Evolutionary conservation across 1,140 invertebrate genomes (phyloP).

Genomic region (Rhizoglyphus robini): DNA sequence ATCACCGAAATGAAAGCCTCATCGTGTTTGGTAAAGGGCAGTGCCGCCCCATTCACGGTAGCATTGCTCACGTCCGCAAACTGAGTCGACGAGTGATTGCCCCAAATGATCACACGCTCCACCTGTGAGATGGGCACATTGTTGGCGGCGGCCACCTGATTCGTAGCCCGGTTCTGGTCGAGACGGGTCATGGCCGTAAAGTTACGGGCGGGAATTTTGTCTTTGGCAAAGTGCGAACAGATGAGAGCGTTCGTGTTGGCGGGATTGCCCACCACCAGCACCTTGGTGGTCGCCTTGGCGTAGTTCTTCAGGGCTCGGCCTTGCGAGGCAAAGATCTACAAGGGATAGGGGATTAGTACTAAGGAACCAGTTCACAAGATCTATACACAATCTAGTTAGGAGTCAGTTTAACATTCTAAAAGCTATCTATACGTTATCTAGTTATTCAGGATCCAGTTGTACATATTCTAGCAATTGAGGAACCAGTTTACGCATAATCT

Average conservation of each 20-base stretch:
- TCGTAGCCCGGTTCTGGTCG: constrained; percentile 89
- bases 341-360: not conserved
- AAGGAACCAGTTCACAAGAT: not conserved
- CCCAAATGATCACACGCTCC: constrained; percentile 93
- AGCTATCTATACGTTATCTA: too few species aligned
- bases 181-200: constrained; percentile 96
- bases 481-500: too few species aligned
- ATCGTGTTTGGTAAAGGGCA: constrained; percentile 29
- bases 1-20: constrained; percentile 34
- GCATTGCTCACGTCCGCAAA: constrained; percentile 90
- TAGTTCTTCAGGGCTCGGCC: constrained; percentile 82
- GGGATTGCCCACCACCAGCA: constrained; percentile 94
- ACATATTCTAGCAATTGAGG: too few species aligned
- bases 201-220: constrained; percentile 88
- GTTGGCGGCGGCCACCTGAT: constrained; percentile 47
- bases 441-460: too few species aligned
- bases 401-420: not conserved
- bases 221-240: constrained; percentile 79
- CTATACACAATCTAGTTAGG: not conserved
- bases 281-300: constrained; percentile 85
- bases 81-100: constrained; percentile 97
- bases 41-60: constrained; percentile 40
- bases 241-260: constrained; percentile 98
- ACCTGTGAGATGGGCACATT: constrained; percentile 54
- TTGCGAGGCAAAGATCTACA: constrained; percentile 76